Evolutionary conservation across 2,113 vertebrate species (phyloP), one percentile per base, ranked within the genome.

Genomic region (Periophthalmus modestus): DNA sequence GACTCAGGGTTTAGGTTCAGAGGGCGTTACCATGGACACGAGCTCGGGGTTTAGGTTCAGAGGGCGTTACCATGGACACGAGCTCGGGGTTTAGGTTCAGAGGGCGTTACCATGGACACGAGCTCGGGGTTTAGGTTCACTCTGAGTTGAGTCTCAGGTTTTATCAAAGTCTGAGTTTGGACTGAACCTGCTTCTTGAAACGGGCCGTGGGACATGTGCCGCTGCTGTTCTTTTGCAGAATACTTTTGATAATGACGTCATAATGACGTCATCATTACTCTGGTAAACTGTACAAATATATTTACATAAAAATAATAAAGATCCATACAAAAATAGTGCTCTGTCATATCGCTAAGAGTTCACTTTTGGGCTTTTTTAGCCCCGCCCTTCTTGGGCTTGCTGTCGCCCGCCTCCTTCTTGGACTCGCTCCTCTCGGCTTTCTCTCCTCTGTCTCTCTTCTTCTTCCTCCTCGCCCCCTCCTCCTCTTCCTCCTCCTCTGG

Each of bases 341-440:
- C n/a, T 68, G 71, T 66, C 67, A 28, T 13, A 48, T 11, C n/a
- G 43, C 59, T 47, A 76, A 77, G 28, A 77, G 59, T 79, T 92
- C 85, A 92, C 66, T 93, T 94, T 68, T 91, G 91, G 77, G 89
- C 59, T 83, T 88, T 93, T 34, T 82, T 92, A 5, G 73, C 77
- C 34, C 87, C 88, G 2, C 84, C 57, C 57, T 11, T 92, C 75
- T 78, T 86, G 28, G 77, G 88, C 74, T 85, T 91, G 7, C 72
- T 83, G 1, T 89, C 89, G 0, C 55, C 81, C 0, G 46, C 80
- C 5, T 88, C 89, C 33, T 5, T 88, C 34, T 85, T 82, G 34
- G 78, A 15, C 24, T 67, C 65, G 12, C 68, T 85, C 19, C 85
- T 91, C 54, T 91, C 28, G 72, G 4, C 0, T 87, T 7, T 55